phyloP scores from a whole-genome alignment of 2,113 vertebrate species.

The Brevimyrus niger region DNA sequence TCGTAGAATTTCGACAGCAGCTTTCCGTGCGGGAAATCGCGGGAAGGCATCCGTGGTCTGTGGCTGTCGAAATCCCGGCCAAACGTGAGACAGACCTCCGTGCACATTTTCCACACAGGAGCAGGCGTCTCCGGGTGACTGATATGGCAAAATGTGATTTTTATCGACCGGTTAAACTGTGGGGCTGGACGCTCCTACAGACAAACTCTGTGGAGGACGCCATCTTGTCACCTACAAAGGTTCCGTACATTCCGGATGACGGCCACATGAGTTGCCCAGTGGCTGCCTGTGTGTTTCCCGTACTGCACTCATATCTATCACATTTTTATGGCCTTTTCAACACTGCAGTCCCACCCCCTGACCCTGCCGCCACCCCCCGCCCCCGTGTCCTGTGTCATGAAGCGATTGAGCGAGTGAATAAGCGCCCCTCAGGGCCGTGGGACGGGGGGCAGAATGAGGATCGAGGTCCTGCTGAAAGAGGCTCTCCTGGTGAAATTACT shows the following conservation, averaged over 20 bases:
- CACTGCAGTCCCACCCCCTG: background rate
- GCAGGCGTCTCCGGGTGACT: background rate
- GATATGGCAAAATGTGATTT: background rate
- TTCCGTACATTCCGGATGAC: background rate
- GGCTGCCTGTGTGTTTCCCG: background rate
- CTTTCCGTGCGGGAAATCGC: background rate
- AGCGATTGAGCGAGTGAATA: background rate
- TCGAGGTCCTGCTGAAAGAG: slow-evolving; percentile 35
- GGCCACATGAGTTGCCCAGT: background rate
- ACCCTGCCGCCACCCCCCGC: background rate
- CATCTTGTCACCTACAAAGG: background rate
- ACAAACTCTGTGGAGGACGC: background rate
- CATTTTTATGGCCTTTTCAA: slow-evolving; percentile 12
- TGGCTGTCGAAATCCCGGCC: background rate
- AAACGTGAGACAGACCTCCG: background rate
- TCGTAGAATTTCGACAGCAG: background rate
- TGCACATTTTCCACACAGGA: background rate
- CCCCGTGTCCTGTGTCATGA: background rate
- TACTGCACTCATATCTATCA: background rate
- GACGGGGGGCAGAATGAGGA: slow-evolving; percentile 29
- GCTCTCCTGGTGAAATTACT: slow-evolving; percentile 39
- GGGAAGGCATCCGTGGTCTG: background rate
- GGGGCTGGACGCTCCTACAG: background rate
- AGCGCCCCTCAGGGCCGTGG: slow-evolving; percentile 9
- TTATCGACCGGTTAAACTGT: background rate